phyloP scores from a whole-genome alignment of 2,888 invertebrate genomes.

The Lepetodrilus schrolli region DNA sequence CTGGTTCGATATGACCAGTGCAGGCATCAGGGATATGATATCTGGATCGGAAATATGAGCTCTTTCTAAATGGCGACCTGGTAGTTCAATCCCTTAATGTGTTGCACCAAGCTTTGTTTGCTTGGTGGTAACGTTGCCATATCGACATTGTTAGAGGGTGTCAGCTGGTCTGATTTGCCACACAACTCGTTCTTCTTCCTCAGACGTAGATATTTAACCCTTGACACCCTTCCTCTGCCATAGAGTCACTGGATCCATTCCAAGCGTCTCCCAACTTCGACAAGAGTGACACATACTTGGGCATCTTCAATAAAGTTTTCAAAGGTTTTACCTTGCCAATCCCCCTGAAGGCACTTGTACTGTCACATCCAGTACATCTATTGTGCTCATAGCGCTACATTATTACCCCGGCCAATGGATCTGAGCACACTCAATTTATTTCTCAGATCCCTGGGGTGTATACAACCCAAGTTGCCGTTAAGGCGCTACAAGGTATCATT shows the following conservation, averaged over 20 bases:
- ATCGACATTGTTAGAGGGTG: slow-evolving; percentile 33
- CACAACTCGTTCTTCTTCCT: no score
- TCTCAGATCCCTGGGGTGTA: no score
- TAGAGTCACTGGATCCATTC: slow-evolving; percentile 31
- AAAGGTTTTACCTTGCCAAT: slow-evolving; percentile 31
- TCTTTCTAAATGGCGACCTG: slow-evolving; percentile 25
- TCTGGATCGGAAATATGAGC: not conserved
- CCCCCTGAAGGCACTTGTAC: slow-evolving; percentile 39
- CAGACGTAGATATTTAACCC: no score
- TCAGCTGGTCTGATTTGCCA: no score
- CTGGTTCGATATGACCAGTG: not conserved
- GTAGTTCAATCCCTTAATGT: slow-evolving; percentile 29
- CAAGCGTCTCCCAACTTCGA: slow-evolving; percentile 29
- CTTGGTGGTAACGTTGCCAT: slow-evolving; percentile 31
- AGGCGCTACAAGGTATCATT: no score
- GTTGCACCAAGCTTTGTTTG: slow-evolving; percentile 24
- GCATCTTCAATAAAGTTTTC: slow-evolving; percentile 13
- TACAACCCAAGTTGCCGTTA: no score
- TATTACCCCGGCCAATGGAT: no score
- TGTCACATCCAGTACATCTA: slow-evolving; percentile 32
- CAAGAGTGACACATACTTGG: not conserved
- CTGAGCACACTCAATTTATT: no score
- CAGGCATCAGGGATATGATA: not conserved
- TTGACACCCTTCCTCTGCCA: slow-evolving; percentile 9
- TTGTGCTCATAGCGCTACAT: no score